Conservation (phyloP, 1,140 invertebrate genomes). For the Meloidogyne floridensis region DNA sequence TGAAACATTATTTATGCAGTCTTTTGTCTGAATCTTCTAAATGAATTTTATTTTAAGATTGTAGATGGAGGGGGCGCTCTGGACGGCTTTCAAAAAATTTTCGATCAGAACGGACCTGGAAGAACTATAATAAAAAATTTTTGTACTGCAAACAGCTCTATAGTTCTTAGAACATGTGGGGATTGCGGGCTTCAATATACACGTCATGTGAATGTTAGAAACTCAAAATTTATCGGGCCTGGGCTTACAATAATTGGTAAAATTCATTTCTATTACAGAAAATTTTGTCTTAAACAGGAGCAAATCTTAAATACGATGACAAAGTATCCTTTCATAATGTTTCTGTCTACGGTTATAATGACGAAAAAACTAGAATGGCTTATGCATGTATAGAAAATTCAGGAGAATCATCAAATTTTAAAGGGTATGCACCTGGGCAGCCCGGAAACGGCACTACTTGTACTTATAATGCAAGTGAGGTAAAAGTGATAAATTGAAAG, state of each 20-base stretch:
- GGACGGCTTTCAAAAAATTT: background rate
- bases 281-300: background rate
- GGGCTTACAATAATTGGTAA: background rate
- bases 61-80: background rate
- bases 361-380: too few species aligned
- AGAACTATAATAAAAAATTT: background rate
- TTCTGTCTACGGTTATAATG: too few species aligned
- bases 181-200: background rate
- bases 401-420: too few species aligned
- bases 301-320: background rate
- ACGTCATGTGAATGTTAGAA: background rate
- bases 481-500: too few species aligned
- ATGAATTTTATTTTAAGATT: background rate
- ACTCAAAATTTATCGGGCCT: background rate
- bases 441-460: too few species aligned
- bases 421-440: too few species aligned
- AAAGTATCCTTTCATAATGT: too few species aligned
- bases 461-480: too few species aligned
- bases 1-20: too few species aligned
- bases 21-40: too few species aligned
- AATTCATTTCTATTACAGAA: background rate
- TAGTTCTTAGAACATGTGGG: background rate
- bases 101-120: background rate
- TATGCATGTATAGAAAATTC: too few species aligned
- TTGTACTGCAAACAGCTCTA: background rate